Evolutionary conservation across 2,113 vertebrate species (phyloP), one percentile per base, ranked within the genome.

Genomic region (Smithornis capensis): DNA sequence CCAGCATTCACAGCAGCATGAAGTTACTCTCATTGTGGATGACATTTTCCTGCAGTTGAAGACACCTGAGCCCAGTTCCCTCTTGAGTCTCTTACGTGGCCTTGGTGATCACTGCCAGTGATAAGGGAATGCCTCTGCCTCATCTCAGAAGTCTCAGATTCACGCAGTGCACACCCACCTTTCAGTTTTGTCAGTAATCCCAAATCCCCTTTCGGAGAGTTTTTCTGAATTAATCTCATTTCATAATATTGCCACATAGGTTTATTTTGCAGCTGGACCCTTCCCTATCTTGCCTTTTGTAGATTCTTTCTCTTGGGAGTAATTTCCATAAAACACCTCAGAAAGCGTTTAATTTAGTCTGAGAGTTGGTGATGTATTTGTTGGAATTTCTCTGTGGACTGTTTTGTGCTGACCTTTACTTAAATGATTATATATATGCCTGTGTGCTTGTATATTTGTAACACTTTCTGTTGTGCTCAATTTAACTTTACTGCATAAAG

Each of bases 401-500:
- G 45, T 81, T 92, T 88, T 89, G 38, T 78, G 71, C 52, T 93
- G 79, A 70, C 86, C 73, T 92, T 96, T 75, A 64, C 62, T 87
- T 73, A 53, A 77, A 49, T 67, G n/a, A 67, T 67, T 67, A 35
- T 40, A 29, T 77, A 15, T 45, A 12, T 67, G 22, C 10, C 5
- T 55, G 16, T 33, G 42, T 63, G 60, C 64, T 6, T 40, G 42
- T 80, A 1, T 71, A 67, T 89, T 86, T 78, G 33, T 35, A 56
- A 64, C 16, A 49, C 71, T 80, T 92, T 80, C 75, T 55, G 0
- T 74, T 71, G 35, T 47, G 37, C 73, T 90, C 29, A 31, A 37
- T 77, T 67, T 82, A 67, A 8, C 71, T 90, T 86, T 64, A 55
- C 68, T 82, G 33, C 52, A 31, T n/a, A 67, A 70, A 71, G 29